phyloP scores from a whole-genome alignment of 2,888 invertebrate species.

The Troilus luridus region DNA sequence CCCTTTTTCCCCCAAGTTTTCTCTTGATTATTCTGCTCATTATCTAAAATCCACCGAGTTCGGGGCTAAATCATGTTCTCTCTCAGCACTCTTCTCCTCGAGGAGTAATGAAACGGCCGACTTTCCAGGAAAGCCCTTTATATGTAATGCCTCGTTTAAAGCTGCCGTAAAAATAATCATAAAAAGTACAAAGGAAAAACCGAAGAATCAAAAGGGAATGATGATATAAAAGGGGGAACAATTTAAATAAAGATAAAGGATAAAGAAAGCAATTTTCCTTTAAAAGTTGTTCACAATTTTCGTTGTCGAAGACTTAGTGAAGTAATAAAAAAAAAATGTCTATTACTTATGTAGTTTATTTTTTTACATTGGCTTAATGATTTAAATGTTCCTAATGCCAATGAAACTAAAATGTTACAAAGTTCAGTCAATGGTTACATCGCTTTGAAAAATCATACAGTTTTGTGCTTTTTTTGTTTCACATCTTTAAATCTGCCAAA shows the following conservation, averaged over 20 bases:
- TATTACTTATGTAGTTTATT: too few species aligned
- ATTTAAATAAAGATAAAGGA: background rate
- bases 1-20: constrained; percentile 34
- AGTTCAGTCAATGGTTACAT: too few species aligned
- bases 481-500: too few species aligned
- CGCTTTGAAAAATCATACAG: too few species aligned
- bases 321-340: too few species aligned
- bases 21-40: constrained; percentile 51
- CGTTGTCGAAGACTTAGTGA: too few species aligned
- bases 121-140: background rate
- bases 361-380: too few species aligned
- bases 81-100: background rate
- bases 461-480: too few species aligned
- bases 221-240: background rate
- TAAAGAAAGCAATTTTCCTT: background rate
- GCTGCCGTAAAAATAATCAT: background rate
- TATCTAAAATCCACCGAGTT: constrained; percentile 43
- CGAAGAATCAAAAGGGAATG: background rate
- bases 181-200: background rate
- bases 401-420: too few species aligned
- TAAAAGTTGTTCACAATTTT: background rate
- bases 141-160: constrained; percentile 2
- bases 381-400: too few species aligned
- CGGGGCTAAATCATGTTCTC: constrained; percentile 27
- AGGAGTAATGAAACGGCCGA: constrained; percentile 1